Evolutionary conservation across 2,888 invertebrate genomes (phyloP), one percentile per base, ranked within the genome.

Genomic region (Lasius platythorax): DNA sequence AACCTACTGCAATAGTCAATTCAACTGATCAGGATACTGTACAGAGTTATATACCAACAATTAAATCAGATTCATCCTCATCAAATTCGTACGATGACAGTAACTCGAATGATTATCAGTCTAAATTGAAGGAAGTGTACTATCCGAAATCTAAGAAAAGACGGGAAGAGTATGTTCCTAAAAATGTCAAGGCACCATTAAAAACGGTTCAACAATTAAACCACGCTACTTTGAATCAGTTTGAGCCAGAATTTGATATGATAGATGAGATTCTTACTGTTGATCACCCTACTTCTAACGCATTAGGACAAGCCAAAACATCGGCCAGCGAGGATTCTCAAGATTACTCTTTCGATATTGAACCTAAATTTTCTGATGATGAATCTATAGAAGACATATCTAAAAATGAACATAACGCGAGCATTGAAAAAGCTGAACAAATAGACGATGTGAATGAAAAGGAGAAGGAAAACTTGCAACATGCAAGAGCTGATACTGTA

Each of bases 251-350:
- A 73, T 95, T 95, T 88, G 94, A 95, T 84, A 91, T 95, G 82
- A 94, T 95, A 68, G 95, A 95, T 88, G 95, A 95, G 82, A 94
- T 95, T 74, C 90, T 95, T 5, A 91, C 89, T 58, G 85, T 92
- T 46, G 75, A 87, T 28, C 85, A 88, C 28, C 61, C 81, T 11
- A 74, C 66, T 67, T 53, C 88, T n/a, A 84, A 75, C 43, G 18
- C 40, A 11, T 43, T 61, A 6, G 61, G 11, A 46, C 79, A 72
- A 15, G 43, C 30, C 2, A 78, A 81, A 72, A 23, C 28, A 15
- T 68, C 66, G 15, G 23, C 63, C 46, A 87, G 87, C 15, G 91
- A 93, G 11, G 90, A 92, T 53, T 92, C 92, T 28, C 88, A 90
- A 11, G 92, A 93, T 81, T 87, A 90, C 46, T 74, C 56, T 43